A percentile compares a stretch with the other conserved stretches of the same genome.
Evolutionary conservation across 2,113 vertebrate genomes (phyloP).

Genomic region (Cottus gobio): DNA sequence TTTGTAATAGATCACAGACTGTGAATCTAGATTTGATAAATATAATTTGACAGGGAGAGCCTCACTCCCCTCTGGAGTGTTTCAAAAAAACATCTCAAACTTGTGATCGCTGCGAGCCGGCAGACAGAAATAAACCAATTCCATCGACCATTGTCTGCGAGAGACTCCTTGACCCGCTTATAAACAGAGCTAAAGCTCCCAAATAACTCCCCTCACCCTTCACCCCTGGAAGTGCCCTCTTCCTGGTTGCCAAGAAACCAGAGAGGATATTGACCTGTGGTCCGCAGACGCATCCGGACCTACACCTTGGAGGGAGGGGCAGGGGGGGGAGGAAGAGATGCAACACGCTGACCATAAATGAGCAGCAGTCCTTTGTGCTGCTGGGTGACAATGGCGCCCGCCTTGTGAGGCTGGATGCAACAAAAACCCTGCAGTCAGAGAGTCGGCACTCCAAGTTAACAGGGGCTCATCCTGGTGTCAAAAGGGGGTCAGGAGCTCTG

Average conservation of each 20-base stretch:
- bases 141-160: neutral
- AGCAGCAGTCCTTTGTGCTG: slow-evolving; percentile 10
- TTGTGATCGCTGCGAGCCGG: neutral
- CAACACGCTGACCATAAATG: slow-evolving; percentile 17
- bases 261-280: slow-evolving; percentile 62
- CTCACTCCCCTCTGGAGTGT: neutral
- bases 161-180: neutral
- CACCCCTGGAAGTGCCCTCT: slow-evolving; percentile 33
- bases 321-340: slow-evolving; percentile 25
- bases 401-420: slow-evolving; percentile 30
- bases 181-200: slow-evolving; percentile 5
- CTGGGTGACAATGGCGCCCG: slow-evolving; percentile 34
- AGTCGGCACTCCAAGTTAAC: slow-evolving; percentile 43
- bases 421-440: slow-evolving; percentile 59
- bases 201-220: slow-evolving; percentile 34
- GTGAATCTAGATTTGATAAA: neutral
- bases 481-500: slow-evolving; percentile 61
- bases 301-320: neutral
- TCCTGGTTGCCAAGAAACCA: slow-evolving; percentile 69
- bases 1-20: neutral
- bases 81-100: slow-evolving; percentile 6
- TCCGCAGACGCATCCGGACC: slow-evolving; percentile 48
- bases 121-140: neutral
- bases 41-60: neutral
- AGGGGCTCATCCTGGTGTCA: slow-evolving; percentile 48